Conservation (phyloP, 2,888 invertebrate species). For the Belgica antarctica region DNA sequence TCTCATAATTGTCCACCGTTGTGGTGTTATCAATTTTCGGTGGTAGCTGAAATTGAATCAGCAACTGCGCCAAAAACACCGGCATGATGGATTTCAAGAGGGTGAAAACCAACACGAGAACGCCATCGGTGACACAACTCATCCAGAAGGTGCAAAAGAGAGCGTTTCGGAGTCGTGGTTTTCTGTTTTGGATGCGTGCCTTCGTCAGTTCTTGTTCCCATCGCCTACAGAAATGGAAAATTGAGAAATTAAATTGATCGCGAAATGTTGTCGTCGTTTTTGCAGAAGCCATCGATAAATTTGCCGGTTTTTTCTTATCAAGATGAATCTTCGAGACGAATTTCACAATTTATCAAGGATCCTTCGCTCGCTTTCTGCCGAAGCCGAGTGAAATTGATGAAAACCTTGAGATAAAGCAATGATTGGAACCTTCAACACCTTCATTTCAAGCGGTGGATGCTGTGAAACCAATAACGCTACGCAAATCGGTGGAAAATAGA, state of each 20-base stretch:
- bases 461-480: not conserved
- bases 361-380: not conserved
- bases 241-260: constrained; percentile 7
- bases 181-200: constrained; percentile 59
- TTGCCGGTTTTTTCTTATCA: not conserved
- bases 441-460: not conserved
- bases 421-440: constrained; percentile 22
- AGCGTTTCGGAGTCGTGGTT: constrained; percentile 65
- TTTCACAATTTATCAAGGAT: constrained; percentile 7
- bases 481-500: not conserved
- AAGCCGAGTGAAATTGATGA: constrained; percentile 11
- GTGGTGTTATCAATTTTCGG: constrained; percentile 8
- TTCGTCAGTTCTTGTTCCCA: constrained; percentile 65
- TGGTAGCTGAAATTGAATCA: constrained; percentile 52
- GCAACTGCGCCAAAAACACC: constrained; percentile 53
- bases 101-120: constrained; percentile 58
- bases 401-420: not conserved
- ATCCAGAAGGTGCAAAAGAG: constrained; percentile 68
- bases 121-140: constrained; percentile 64
- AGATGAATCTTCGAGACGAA: not conserved
- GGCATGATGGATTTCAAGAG: constrained; percentile 52
- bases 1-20: not conserved
- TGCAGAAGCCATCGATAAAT: not conserved
- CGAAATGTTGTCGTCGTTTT: constrained; percentile 2
- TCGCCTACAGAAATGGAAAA: constrained; percentile 58